Evolutionary conservation across 2,888 invertebrate genomes (phyloP), one percentile per base, ranked within the genome.

Genomic region (Leptinotarsa juncta): DNA sequence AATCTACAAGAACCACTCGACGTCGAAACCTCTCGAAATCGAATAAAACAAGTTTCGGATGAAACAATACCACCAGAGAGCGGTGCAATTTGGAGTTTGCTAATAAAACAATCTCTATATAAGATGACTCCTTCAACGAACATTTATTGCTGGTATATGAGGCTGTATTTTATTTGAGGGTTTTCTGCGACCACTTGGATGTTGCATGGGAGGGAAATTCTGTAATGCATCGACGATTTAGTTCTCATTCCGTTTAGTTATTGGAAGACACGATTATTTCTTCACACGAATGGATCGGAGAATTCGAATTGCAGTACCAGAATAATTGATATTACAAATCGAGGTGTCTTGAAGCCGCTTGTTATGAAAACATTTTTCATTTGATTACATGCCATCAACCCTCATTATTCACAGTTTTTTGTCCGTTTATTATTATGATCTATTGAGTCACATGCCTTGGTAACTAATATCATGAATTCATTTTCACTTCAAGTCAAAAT

Each of bases 71-170:
- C 32, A 42, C 14, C 2, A 7, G 7, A 32, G 42, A 62, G 42
- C 42, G 15, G 16, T 42, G 12, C 62, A 62, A 42, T 42, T 32
- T 42, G n/a, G n/a, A 62, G 62, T 62, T n/a, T n/a, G n/a, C 42
- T 62, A 42, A 62, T 62, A 42, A 62, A 62, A 62, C 62, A 62
- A n/a, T 62, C 62, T 42, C n/a, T 16, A n/a, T 42, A 42, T 62
- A n/a, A 16, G n/a, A 42, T 42, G 42, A 7, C 32, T 62, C 32
- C 42, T 62, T 42, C 42, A 62, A 7, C 12, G 12, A 16, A 62
- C 62, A 32, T 62, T 62, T 12, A 62, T 62, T 7, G 62, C 62
- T 42, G 42, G 26, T 42, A 26, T 23, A 62, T 16, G 16, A 23
- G 12, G 20, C 20, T 4, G 16, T 57, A 42, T 62, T 62, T 32